Evolutionary conservation across 2,113 vertebrate species (phyloP).

Genomic region (Neogale vison): DNA sequence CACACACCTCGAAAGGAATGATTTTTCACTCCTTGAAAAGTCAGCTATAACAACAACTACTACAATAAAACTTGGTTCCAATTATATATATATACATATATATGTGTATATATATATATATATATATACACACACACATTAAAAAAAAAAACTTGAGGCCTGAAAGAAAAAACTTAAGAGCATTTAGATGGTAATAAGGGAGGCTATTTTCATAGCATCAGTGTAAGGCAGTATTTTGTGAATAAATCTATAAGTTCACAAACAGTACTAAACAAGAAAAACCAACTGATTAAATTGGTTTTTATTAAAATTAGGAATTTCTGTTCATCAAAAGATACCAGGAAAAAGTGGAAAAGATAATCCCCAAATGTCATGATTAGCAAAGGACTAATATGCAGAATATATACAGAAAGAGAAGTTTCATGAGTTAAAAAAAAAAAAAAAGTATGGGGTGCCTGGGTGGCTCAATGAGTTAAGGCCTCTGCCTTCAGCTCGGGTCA

Average conservation of each 20-base stretch:
- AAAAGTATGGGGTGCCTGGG: too few species aligned
- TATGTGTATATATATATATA: not conserved
- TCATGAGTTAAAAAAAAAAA: not conserved
- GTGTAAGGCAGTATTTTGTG: not conserved
- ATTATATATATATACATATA: not conserved
- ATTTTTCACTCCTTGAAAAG: not conserved
- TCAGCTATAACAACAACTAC: not conserved
- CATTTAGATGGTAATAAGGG: not conserved
- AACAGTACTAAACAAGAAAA: not conserved
- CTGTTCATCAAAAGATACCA: not conserved
- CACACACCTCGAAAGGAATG: not conserved
- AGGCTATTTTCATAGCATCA: not conserved
- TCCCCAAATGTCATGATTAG: not conserved
- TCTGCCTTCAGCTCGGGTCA: too few species aligned
- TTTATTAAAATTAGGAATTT: not conserved
- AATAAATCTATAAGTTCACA: constrained; percentile 11
- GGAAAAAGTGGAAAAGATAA: not conserved
- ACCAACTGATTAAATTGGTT: not conserved
- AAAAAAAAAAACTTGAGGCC: not conserved
- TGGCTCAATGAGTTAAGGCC: too few species aligned
- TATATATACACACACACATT: too few species aligned
- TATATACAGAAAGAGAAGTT: not conserved
- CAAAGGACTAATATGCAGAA: not conserved
- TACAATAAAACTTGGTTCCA: not conserved
- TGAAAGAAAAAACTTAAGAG: constrained; percentile 1